A percentile compares a stretch with the other conserved stretches of the same genome.
These are phyloP conservation scores for Orchestes rusci DNA, from an alignment of 2,888 invertebrate species.

Conservation along the genomic window DNA sequence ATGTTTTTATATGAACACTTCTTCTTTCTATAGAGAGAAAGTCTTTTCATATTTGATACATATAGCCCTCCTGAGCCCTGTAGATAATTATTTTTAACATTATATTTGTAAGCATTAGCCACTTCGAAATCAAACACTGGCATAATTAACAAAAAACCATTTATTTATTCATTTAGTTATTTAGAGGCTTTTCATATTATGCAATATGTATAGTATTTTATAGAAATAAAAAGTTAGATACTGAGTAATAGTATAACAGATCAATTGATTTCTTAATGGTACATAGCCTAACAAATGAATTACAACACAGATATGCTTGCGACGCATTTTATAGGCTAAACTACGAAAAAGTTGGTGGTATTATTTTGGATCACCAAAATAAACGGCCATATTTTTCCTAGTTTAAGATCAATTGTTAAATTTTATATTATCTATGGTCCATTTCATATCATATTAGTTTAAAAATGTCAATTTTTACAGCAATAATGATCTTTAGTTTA, in stretches of 20 bases:
- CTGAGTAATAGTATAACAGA: slow-evolving; percentile 20
- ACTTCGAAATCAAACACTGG: neutral
- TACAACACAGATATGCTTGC: neutral
- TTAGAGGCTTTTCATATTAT: slow-evolving; percentile 22
- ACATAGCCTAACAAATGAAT: slow-evolving; percentile 13
- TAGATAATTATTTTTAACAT: too few relatives aligned
- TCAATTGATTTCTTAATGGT: slow-evolving; percentile 4
- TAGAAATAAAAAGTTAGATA: slow-evolving; percentile 21
- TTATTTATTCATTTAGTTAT: too few relatives aligned
- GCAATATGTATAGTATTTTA: slow-evolving; percentile 19
- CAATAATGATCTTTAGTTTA: slow-evolving; percentile 15
- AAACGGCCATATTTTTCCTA: too few relatives aligned
- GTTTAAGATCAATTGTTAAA: neutral
- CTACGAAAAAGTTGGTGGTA: neutral
- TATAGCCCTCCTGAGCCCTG: too few relatives aligned
- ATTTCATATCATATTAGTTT: slow-evolving; percentile 21
- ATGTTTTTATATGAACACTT: too few relatives aligned
- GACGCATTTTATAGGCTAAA: slow-evolving; percentile 13
- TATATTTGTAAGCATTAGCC: too few relatives aligned
- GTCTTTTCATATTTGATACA: too few relatives aligned
- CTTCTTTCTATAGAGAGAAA: too few relatives aligned
- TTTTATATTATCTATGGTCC: slow-evolving; percentile 23
- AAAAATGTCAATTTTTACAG: slow-evolving; percentile 24
- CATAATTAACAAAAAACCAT: slow-evolving; percentile 24
- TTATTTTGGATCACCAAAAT: too few relatives aligned